phyloP scores from a whole-genome alignment of 2,888 invertebrate species.

The Cryptocephalus primarius region DNA sequence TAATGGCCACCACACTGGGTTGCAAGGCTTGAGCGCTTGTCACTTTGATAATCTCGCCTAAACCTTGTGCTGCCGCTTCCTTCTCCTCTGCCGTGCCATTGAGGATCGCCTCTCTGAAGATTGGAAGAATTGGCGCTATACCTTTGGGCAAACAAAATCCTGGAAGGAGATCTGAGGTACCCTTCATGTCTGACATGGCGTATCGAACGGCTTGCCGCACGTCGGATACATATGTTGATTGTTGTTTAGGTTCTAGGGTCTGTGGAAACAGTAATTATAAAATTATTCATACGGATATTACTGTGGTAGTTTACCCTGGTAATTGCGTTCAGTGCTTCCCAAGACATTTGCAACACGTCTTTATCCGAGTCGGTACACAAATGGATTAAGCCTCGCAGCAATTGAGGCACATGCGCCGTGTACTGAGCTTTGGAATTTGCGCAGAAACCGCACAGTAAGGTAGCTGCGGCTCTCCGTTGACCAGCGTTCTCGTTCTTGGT shows the following conservation, averaged over 20 bases:
- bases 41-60: constrained; percentile 66
- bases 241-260: constrained; percentile 73
- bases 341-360: constrained; percentile 72
- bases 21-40: constrained; percentile 83
- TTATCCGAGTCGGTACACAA: constrained; percentile 74
- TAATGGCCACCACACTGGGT: constrained; percentile 93
- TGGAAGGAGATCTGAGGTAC: constrained; percentile 59
- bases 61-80: constrained; percentile 86
- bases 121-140: constrained; percentile 84
- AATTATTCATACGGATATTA: too few relatives aligned
- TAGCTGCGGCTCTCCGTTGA: constrained; percentile 70
- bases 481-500: constrained; percentile 53
- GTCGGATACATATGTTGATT: constrained; percentile 78
- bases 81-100: constrained; percentile 93
- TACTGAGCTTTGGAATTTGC: constrained; percentile 82
- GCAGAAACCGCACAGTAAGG: constrained; percentile 83
- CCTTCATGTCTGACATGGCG: constrained; percentile 76
- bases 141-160: constrained; percentile 89
- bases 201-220: constrained; percentile 88
- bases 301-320: constrained; percentile 49
- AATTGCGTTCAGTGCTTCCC: constrained; percentile 86
- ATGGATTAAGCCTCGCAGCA: constrained; percentile 76
- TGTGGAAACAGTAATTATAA: constrained; percentile 20
- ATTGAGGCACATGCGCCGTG: constrained; percentile 74
- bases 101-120: constrained; percentile 92